Conservation (phyloP, 2,113 vertebrate genomes). For the Siphamia tubifer region DNA sequence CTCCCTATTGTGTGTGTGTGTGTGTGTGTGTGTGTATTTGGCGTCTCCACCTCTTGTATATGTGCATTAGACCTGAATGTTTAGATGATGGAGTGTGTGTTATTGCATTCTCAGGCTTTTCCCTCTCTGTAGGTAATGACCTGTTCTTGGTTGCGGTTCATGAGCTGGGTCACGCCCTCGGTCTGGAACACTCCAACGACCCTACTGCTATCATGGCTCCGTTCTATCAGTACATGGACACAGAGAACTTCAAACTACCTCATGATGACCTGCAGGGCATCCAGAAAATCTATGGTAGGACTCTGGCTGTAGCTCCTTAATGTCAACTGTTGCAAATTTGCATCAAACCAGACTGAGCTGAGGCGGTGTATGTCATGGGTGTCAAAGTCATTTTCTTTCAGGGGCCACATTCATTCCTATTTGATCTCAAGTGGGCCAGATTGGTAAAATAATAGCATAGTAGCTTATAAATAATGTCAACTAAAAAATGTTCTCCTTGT, state of each 20-base stretch:
- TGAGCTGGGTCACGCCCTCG: conserved; percentile 83
- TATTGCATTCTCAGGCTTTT: background rate
- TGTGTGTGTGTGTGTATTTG: too few relatives aligned
- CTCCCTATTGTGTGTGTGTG: too few relatives aligned
- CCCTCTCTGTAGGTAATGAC: conserved; percentile 73
- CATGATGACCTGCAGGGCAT: conserved; percentile 85
- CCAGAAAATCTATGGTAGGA: conserved; percentile 83
- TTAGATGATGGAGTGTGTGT: background rate
- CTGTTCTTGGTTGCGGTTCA: conserved; percentile 84
- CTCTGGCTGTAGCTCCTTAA: background rate
- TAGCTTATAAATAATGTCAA: too few relatives aligned
- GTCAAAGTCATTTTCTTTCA: too few relatives aligned
- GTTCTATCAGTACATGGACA: conserved; percentile 86
- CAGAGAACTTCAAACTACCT: conserved; percentile 83
- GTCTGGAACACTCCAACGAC: conserved; percentile 83
- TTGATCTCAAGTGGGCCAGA: too few relatives aligned
- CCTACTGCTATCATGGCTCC: conserved; percentile 85
- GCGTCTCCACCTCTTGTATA: background rate
- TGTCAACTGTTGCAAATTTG: too few relatives aligned
- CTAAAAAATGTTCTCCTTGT: too few relatives aligned
- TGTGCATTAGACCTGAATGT: background rate
- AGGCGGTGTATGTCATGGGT: too few relatives aligned
- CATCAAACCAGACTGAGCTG: too few relatives aligned
- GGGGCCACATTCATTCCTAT: too few relatives aligned
- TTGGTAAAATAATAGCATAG: too few relatives aligned